Evolutionary conservation across 2,113 vertebrate species (phyloP).

Genomic region (Vidua chalybeata): DNA sequence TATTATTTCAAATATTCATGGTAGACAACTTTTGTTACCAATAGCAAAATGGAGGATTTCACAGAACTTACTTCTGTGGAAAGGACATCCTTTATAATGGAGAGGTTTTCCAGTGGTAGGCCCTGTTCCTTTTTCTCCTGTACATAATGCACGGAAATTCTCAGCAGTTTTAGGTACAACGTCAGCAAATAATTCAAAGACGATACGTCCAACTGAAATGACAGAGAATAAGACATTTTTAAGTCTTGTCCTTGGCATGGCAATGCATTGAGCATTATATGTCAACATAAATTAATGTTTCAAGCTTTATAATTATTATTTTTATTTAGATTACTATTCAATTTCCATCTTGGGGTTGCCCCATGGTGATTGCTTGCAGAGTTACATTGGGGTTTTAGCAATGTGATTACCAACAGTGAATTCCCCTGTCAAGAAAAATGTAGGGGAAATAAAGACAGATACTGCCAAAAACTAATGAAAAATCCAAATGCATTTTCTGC

Average conservation of each 20-base stretch:
- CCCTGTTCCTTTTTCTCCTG: slow-evolving; percentile 91
- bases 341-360: neutral
- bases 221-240: neutral
- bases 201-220: slow-evolving; percentile 85
- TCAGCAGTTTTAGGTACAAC: slow-evolving; percentile 93
- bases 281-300: neutral
- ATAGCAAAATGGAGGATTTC: neutral
- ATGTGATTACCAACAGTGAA: neutral
- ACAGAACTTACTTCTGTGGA: slow-evolving; percentile 89
- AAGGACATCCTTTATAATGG: slow-evolving; percentile 95
- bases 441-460: neutral
- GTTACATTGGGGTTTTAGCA: neutral
- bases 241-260: neutral
- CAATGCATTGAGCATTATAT: neutral
- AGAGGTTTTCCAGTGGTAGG: slow-evolving; percentile 89
- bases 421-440: neutral
- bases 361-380: neutral
- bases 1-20: neutral
- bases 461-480: neutral
- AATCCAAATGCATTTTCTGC: neutral
- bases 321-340: neutral
- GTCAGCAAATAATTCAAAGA: slow-evolving; percentile 93
- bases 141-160: slow-evolving; percentile 94
- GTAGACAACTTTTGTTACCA: neutral
- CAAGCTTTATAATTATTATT: neutral